Conservation (phyloP, 2,113 vertebrate species). For the Pteruthius melanotis region DNA sequence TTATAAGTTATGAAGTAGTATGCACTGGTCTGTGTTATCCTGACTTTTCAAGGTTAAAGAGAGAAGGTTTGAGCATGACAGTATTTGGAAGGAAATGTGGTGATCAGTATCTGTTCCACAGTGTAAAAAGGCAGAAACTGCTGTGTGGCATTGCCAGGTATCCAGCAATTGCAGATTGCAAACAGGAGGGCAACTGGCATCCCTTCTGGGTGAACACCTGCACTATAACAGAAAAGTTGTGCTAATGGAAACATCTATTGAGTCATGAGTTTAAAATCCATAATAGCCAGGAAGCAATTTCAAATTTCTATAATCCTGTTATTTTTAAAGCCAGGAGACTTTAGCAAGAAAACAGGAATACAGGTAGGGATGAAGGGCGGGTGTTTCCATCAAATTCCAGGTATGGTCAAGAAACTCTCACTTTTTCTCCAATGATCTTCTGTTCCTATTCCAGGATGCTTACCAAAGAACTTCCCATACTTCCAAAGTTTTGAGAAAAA, state of each 20-base stretch:
- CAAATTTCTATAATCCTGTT: neutral
- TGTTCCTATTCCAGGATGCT: neutral
- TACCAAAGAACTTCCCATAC: neutral
- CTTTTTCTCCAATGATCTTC: neutral
- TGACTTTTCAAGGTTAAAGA: slow-evolving; percentile 26
- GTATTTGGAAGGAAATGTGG: neutral
- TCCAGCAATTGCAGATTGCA: neutral
- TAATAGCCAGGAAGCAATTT: neutral
- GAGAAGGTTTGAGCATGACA: neutral
- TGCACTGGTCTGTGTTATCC: neutral
- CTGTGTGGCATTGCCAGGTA: neutral
- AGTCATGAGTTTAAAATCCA: neutral
- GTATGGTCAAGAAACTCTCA: neutral
- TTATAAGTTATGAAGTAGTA: neutral
- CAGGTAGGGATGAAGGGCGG: neutral
- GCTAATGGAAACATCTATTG: neutral
- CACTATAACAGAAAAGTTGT: neutral
- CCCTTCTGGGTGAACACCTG: neutral
- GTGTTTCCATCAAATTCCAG: neutral
- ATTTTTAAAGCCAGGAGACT: neutral
- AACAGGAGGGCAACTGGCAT: neutral
- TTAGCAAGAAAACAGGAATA: neutral
- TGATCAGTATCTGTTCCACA: neutral
- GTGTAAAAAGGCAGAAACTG: neutral
- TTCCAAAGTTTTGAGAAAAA: neutral